Conservation (phyloP, 2,797 vertebrate species). For the Rhinogobio ventralis region DNA sequence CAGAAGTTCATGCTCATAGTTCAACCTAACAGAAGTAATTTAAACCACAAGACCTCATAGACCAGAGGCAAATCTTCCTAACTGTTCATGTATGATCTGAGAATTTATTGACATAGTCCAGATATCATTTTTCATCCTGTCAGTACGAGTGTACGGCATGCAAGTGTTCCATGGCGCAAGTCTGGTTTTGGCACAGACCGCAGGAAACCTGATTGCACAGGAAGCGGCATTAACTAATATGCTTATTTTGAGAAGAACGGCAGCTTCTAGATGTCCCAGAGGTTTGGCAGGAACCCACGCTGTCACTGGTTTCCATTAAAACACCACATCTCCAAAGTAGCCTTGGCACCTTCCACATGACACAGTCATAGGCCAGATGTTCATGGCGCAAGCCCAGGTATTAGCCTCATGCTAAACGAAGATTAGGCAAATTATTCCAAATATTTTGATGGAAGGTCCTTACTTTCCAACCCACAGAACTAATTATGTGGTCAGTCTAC, state of each 20-base stretch:
- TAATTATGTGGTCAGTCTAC: conserved; percentile 57
- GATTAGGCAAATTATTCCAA: conserved; percentile 59
- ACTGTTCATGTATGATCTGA: conserved; percentile 61
- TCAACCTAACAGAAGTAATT: conserved; percentile 3
- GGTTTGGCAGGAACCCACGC: conserved; percentile 63
- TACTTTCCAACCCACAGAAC: conserved; percentile 47
- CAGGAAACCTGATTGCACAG: conserved; percentile 65
- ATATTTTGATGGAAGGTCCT: conserved; percentile 55
- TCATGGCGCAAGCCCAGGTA: conserved; percentile 51
- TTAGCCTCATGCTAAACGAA: conserved; percentile 41
- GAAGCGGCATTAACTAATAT: conserved; percentile 68
- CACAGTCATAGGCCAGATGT: conserved; percentile 57
- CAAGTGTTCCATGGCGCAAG: conserved; percentile 64
- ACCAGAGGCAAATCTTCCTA: conserved; percentile 44
- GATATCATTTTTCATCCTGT: conserved; percentile 72
- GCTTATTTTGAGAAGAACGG: conserved; percentile 67
- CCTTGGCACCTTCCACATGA: conserved; percentile 56
- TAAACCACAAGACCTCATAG: conserved; percentile 27
- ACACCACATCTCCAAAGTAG: conserved; percentile 47
- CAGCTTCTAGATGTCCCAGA: conserved; percentile 55
- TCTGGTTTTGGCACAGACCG: conserved; percentile 59
- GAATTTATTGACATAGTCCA: conserved; percentile 71
- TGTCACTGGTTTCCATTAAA: conserved; percentile 72
- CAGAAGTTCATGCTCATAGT: conserved; percentile 13
- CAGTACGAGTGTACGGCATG: conserved; percentile 57